phyloP scores from a whole-genome alignment of 2,888 invertebrate genomes.

The Spicauda simplicius region DNA sequence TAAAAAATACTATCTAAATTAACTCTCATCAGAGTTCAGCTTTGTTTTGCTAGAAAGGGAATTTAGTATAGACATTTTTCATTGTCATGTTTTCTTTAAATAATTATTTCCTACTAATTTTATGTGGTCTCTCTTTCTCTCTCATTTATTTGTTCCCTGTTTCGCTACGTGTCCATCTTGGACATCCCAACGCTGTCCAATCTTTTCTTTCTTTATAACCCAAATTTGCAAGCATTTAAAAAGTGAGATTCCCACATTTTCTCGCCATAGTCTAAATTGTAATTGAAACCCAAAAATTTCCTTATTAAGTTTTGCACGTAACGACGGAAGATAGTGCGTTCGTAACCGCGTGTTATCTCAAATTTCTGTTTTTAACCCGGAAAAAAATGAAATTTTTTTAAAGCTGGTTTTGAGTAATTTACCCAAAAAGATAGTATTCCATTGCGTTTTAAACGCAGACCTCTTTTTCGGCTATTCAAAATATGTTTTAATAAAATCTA shows the following conservation, averaged over 20 bases:
- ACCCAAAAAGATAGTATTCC: conserved; percentile 2
- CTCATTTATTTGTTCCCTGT: conserved; percentile 25
- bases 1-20: too few relatives aligned
- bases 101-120: conserved; percentile 73
- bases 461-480: too few relatives aligned
- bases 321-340: conserved; percentile 11
- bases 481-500: too few relatives aligned
- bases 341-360: conserved; percentile 16
- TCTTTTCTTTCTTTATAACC: conserved; percentile 21
- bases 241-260: too few relatives aligned
- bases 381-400: conserved; percentile 25
- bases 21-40: too few relatives aligned
- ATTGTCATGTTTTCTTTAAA: conserved; percentile 55
- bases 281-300: conserved; percentile 20
- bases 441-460: too few relatives aligned
- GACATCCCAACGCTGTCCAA: conserved; percentile 11
- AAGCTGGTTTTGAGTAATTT: conserved; percentile 11
- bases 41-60: too few relatives aligned
- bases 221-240: conserved; percentile 1
- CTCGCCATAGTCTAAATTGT: conserved; percentile 9
- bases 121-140: conserved; percentile 45
- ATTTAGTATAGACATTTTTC: too few relatives aligned
- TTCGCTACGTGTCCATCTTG: conserved; percentile 24
- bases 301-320: conserved; percentile 20
- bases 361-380: conserved; percentile 18